These are phyloP conservation scores for Macrophya annulata DNA, from an alignment of 2,888 invertebrate species.

Conservation along the genomic window DNA sequence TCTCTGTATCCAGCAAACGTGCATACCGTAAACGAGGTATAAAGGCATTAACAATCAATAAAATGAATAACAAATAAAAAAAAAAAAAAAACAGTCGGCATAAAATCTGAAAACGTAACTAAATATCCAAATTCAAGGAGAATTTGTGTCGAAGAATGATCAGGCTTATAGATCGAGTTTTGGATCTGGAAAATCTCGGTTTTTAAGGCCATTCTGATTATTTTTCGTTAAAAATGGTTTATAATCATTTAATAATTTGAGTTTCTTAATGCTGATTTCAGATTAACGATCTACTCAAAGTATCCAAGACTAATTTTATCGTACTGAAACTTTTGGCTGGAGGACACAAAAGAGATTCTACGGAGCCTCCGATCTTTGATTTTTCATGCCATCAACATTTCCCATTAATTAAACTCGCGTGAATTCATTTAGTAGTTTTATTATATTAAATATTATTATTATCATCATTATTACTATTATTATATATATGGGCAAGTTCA, in stretches of 20 bases:
- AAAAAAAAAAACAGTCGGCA: neutral
- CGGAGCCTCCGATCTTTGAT: conserved; percentile 93
- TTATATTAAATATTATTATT: neutral
- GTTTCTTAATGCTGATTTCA: conserved; percentile 78
- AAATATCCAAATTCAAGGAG: neutral
- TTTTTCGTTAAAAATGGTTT: conserved; percentile 1
- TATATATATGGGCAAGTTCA: too few relatives aligned
- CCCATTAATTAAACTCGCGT: conserved; percentile 90
- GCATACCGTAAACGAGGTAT: conserved; percentile 76
- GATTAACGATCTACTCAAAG: conserved; percentile 91
- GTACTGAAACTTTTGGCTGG: conserved; percentile 95
- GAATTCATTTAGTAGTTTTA: conserved; percentile 16
- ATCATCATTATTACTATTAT: too few relatives aligned
- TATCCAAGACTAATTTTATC: conserved; percentile 97
- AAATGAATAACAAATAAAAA: neutral
- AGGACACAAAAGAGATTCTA: conserved; percentile 94
- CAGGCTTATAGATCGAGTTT: neutral
- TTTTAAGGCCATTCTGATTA: conserved; percentile 1
- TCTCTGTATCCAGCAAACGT: conserved; percentile 86
- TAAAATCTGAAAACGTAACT: neutral
- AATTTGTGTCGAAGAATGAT: neutral
- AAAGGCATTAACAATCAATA: neutral
- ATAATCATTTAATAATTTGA: conserved; percentile 22
- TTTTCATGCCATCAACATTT: conserved; percentile 94
- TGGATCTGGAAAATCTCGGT: neutral